phyloP scores from a whole-genome alignment of 2,113 vertebrate species.

The Cettia cetti region DNA sequence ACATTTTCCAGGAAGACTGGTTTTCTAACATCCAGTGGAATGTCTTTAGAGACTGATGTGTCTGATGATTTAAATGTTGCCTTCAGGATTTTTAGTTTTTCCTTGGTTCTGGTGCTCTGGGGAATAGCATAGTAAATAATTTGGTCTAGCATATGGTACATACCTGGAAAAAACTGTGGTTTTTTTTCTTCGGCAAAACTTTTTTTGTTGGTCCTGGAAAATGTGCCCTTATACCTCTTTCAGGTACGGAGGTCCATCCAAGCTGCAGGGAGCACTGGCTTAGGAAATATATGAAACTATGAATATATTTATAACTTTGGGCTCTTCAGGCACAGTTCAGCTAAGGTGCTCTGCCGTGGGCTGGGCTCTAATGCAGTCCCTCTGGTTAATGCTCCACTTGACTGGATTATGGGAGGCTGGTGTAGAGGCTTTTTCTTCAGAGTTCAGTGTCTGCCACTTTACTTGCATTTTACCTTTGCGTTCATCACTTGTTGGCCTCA shows the following conservation, averaged over 20 bases:
- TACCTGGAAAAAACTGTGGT: neutral
- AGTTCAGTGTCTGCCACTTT: neutral
- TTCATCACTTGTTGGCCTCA: neutral
- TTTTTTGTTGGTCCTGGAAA: neutral
- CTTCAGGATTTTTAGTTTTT: neutral
- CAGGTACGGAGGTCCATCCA: rapidly evolving
- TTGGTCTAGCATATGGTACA: neutral
- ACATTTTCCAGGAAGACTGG: neutral
- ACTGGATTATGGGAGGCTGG: neutral
- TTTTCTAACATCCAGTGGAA: neutral
- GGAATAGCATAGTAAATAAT: neutral
- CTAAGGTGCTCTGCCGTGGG: rapidly evolving
- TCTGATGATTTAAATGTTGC: neutral
- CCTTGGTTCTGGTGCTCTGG: neutral
- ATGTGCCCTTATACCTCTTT: neutral
- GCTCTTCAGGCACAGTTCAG: neutral
- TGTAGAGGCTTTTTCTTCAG: neutral
- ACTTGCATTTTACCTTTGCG: neutral
- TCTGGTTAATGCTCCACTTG: neutral
- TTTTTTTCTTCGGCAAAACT: neutral
- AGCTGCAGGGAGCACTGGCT: neutral
- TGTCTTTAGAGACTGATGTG: neutral
- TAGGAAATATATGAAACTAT: neutral
- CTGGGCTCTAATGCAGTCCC: neutral
- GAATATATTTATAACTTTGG: neutral